Conservation (phyloP, 2,797 vertebrate genomes). For the Gymnoscopelus microlampas region DNA sequence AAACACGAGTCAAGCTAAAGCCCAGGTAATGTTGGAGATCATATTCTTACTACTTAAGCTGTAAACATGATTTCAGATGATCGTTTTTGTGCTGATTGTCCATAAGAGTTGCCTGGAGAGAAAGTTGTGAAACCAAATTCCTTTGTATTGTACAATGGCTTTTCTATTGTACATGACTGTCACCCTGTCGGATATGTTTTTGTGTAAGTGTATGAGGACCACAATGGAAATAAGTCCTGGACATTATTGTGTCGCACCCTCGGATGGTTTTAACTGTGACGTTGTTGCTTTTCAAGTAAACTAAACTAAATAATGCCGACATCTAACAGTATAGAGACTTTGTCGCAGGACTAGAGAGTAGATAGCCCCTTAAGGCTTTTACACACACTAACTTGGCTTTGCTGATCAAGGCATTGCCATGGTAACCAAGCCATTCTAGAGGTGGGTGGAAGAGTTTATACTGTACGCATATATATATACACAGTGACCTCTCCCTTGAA, state of each 20-base stretch:
- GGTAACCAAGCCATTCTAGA: constrained; percentile 32
- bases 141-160: not conserved
- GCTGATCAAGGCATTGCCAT: constrained; percentile 39
- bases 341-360: not conserved
- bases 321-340: not conserved
- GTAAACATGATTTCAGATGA: not conserved
- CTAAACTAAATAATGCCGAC: not conserved
- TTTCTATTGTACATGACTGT: too few relatives aligned
- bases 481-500: too few relatives aligned
- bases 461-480: not conserved
- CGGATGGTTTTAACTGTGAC: too few relatives aligned
- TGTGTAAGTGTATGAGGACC: too few relatives aligned
- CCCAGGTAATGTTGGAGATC: constrained; percentile 75
- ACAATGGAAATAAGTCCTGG: too few relatives aligned
- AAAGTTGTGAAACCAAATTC: not conserved
- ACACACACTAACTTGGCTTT: constrained; percentile 13
- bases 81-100: not conserved
- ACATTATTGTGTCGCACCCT: too few relatives aligned
- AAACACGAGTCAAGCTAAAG: constrained; percentile 76
- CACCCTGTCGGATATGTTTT: too few relatives aligned
- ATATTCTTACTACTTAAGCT: too few relatives aligned
- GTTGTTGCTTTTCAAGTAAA: not conserved
- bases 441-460: constrained; percentile 9
- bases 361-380: not conserved
- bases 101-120: not conserved